Percentiles rank a stretch among this genome's conserved stretches.
Conservation (phyloP, 2,888 invertebrate genomes). For the Sturmia bella region DNA sequence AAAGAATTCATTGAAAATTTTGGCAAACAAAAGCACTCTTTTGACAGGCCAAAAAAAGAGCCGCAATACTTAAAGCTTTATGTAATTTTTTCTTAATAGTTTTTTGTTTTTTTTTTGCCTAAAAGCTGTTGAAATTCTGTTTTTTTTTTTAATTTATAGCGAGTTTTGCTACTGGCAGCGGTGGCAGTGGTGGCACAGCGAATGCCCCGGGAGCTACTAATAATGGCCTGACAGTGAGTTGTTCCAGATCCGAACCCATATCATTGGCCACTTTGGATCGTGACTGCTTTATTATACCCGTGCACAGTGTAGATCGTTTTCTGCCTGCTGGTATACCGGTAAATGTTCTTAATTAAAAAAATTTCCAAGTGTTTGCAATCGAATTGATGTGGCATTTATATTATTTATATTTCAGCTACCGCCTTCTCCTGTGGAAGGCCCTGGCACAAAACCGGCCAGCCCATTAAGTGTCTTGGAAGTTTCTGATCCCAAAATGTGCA, state of each 20-base stretch:
- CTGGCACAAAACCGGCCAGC: conserved; percentile 77
- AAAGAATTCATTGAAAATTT: background rate
- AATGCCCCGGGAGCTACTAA: conserved; percentile 15
- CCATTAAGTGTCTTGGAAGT: conserved; percentile 90
- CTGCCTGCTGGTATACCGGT: conserved; percentile 95
- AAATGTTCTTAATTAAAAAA: conserved; percentile 4
- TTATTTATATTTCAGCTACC: conserved; percentile 83
- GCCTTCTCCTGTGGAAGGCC: conserved; percentile 84
- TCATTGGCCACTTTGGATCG: conserved; percentile 91
- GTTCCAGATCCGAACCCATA: conserved; percentile 85
- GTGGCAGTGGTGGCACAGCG: conserved; percentile 53
- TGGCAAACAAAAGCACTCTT: conserved; percentile 32
- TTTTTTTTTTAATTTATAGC: conserved; percentile 77
- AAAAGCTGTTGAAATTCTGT: no score
- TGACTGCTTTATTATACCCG: conserved; percentile 96
- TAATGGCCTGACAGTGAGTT: conserved; percentile 69
- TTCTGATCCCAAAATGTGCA: conserved; percentile 94
- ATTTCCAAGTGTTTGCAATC: no score
- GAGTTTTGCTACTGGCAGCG: conserved; percentile 76
- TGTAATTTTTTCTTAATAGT: conserved; percentile 15
- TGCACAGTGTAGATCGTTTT: conserved; percentile 93
- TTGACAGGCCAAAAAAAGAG: conserved; percentile 51
- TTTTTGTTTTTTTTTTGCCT: background rate
- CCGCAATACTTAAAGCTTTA: conserved; percentile 55
- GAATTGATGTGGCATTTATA: no score